A percentile compares a stretch with the other conserved stretches of the same genome.
Evolutionary conservation across 2,888 invertebrate species (phyloP).

Genomic region (Drosophila anomalata): DNA sequence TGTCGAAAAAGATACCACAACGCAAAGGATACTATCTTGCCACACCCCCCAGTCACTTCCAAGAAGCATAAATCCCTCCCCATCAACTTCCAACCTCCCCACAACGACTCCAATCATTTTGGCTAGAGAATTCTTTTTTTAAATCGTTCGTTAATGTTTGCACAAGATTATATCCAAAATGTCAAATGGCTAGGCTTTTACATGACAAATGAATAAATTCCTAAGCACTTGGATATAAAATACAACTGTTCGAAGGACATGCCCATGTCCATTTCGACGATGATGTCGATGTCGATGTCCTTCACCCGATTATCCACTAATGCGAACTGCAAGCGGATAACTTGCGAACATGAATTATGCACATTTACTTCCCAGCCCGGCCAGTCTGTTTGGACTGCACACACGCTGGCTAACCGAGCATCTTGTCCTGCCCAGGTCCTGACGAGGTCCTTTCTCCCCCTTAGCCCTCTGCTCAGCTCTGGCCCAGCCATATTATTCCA

Average conservation of each 20-base stretch:
- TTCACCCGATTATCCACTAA: slow-evolving; percentile 61
- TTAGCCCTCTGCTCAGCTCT: too few species aligned
- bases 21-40: too few species aligned
- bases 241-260: background rate
- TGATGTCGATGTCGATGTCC: slow-evolving; percentile 36
- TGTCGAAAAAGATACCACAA: background rate
- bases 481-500: slow-evolving; percentile 1
- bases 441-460: background rate
- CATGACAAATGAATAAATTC: background rate
- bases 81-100: too few species aligned
- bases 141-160: slow-evolving; percentile 2
- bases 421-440: slow-evolving; percentile 9
- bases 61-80: too few species aligned
- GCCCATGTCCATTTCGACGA: too few species aligned
- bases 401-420: slow-evolving; percentile 30
- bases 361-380: slow-evolving; percentile 55
- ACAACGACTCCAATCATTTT: background rate
- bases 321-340: slow-evolving; percentile 54
- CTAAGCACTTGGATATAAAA: background rate
- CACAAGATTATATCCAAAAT: background rate
- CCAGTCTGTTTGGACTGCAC: slow-evolving; percentile 26
- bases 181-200: background rate
- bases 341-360: slow-evolving; percentile 67
- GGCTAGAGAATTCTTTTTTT: background rate
- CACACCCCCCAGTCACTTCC: too few species aligned